Evolutionary conservation across 1,140 invertebrate species (phyloP).

Genomic region (Bursaphelenchus mucronatus): DNA sequence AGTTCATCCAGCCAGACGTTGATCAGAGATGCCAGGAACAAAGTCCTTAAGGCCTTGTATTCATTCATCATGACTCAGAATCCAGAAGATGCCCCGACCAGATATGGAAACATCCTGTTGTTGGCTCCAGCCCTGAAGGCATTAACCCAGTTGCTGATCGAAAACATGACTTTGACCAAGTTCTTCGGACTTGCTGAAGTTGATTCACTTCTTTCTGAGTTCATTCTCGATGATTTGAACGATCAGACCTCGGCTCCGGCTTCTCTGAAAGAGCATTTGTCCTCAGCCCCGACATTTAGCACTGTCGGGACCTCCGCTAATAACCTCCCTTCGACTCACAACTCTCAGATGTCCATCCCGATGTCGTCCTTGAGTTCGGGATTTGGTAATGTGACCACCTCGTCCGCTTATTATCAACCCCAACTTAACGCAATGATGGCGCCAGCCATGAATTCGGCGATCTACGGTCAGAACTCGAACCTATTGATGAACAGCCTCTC

Average conservation of each 20-base stretch:
- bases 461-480: too few species aligned
- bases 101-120: slow-evolving; percentile 57
- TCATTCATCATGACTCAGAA: slow-evolving; percentile 52
- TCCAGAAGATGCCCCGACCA: slow-evolving; percentile 58
- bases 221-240: slow-evolving; percentile 56
- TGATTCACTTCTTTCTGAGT: slow-evolving; percentile 53
- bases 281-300: slow-evolving; percentile 5
- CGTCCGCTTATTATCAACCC: slow-evolving; percentile 4
- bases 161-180: slow-evolving; percentile 61
- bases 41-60: slow-evolving; percentile 58
- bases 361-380: background rate
- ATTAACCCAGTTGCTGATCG: slow-evolving; percentile 58
- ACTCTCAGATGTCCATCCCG: background rate
- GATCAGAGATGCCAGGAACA: slow-evolving; percentile 56
- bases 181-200: slow-evolving; percentile 61
- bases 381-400: background rate
- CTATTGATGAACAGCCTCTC: slow-evolving; percentile 17
- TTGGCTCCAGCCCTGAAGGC: slow-evolving; percentile 58
- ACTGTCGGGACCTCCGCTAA: background rate
- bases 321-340: background rate
- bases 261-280: slow-evolving; percentile 40
- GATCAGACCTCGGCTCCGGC: slow-evolving; percentile 36
- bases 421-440: background rate
- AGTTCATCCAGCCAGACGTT: slow-evolving; percentile 38
- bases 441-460: slow-evolving; percentile 11